phyloP scores from a whole-genome alignment of 2,888 invertebrate species.

The Neoitamus cyanurus region DNA sequence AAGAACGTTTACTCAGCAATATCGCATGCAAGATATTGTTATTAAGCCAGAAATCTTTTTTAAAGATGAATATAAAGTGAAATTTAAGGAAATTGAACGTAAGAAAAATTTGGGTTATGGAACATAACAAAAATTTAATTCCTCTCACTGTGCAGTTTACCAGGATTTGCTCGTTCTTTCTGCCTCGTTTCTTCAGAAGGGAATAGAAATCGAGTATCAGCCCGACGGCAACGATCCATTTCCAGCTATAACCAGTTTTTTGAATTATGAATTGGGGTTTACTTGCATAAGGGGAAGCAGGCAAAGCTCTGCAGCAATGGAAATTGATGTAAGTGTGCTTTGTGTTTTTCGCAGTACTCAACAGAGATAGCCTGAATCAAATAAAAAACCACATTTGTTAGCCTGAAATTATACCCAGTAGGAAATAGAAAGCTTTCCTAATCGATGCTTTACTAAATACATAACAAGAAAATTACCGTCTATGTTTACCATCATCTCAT shows the following conservation, averaged over 20 bases:
- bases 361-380: neutral
- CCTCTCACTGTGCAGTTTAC: slow-evolving; percentile 42
- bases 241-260: slow-evolving; percentile 19
- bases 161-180: slow-evolving; percentile 51
- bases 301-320: slow-evolving; percentile 7
- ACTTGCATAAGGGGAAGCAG: neutral
- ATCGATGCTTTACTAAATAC: neutral
- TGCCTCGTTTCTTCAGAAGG: slow-evolving; percentile 22
- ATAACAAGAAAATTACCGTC: no score
- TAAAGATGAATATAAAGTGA: slow-evolving; percentile 43
- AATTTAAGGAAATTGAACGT: slow-evolving; percentile 36
- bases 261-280: slow-evolving; percentile 44
- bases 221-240: slow-evolving; percentile 20
- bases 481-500: no score
- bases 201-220: slow-evolving; percentile 17
- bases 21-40: slow-evolving; percentile 43
- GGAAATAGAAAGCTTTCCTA: neutral
- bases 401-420: neutral
- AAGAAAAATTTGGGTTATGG: neutral
- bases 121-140: neutral
- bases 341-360: neutral
- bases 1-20: slow-evolving; percentile 33
- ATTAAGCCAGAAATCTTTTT: slow-evolving; percentile 46
- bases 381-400: neutral
- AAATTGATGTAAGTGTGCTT: slow-evolving; percentile 46